A percentile compares a stretch with the other conserved stretches of the same genome.
Evolutionary conservation across 2,797 vertebrate genomes (phyloP).

Genomic region (Mormyrus hasselquistii): DNA sequence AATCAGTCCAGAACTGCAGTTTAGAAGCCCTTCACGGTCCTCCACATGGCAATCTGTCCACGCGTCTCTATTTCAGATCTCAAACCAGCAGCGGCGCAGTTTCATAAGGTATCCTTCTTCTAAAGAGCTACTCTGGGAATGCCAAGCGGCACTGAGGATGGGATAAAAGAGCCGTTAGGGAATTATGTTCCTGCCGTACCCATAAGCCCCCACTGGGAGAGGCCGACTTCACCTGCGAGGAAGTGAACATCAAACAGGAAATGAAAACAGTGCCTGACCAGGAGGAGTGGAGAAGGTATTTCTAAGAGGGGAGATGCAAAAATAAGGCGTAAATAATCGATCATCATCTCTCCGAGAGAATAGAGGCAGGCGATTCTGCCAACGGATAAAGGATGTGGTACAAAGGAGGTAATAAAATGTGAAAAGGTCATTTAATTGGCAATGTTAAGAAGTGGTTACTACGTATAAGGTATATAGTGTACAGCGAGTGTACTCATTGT

Average conservation of each 20-base stretch:
- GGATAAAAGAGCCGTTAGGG: background rate
- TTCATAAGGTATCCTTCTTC: background rate
- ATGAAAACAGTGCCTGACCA: background rate
- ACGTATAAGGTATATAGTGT: background rate
- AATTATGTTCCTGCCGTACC: background rate
- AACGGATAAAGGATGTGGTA: background rate
- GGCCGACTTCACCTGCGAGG: background rate
- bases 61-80: background rate
- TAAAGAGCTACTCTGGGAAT: background rate
- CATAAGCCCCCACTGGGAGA: background rate
- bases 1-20: background rate
- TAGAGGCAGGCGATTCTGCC: background rate
- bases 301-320: background rate
- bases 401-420: background rate
- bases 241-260: background rate
- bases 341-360: background rate
- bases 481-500: background rate
- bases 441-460: background rate
- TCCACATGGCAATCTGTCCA: background rate
- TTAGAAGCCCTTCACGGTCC: background rate
- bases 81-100: background rate
- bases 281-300: background rate
- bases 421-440: background rate
- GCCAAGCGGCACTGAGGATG: background rate
- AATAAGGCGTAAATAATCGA: background rate